Conservation (phyloP, 2,113 vertebrate genomes). For the Cryptotis parvus region DNA sequence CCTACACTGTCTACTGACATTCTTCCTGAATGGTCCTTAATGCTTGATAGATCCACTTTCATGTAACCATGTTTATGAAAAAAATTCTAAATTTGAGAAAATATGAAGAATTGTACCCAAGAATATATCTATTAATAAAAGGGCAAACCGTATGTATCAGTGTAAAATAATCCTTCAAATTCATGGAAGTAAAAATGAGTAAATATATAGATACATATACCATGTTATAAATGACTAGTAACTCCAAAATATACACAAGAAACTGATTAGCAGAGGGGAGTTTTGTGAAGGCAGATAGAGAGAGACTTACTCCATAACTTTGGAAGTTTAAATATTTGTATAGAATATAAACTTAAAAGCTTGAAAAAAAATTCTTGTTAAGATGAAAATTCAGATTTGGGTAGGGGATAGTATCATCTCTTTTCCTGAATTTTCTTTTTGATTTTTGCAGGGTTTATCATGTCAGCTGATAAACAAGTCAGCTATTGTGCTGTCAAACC, state of each 20-base stretch:
- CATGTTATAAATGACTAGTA: too few species aligned
- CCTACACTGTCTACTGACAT: neutral
- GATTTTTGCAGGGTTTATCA: neutral
- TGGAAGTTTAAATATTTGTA: neutral
- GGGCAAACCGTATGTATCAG: neutral
- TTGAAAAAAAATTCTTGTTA: neutral
- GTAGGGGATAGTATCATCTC: neutral
- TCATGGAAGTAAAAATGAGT: neutral
- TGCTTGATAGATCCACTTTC: neutral
- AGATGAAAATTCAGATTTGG: neutral
- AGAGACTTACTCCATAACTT: neutral
- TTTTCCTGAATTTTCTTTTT: neutral
- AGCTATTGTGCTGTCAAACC: neutral
- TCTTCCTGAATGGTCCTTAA: conserved; percentile 6
- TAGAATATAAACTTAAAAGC: neutral
- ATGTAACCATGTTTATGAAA: conserved; percentile 3
- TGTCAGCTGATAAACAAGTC: neutral
- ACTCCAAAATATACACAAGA: neutral
- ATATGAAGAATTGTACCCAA: neutral
- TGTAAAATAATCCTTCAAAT: neutral
- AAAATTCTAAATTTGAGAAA: neutral
- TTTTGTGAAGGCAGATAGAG: neutral
- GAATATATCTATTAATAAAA: neutral
- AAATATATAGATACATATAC: too few species aligned
- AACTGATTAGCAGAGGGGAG: neutral